Conservation (phyloP, 1,140 invertebrate genomes). For the Drosophila orena region DNA sequence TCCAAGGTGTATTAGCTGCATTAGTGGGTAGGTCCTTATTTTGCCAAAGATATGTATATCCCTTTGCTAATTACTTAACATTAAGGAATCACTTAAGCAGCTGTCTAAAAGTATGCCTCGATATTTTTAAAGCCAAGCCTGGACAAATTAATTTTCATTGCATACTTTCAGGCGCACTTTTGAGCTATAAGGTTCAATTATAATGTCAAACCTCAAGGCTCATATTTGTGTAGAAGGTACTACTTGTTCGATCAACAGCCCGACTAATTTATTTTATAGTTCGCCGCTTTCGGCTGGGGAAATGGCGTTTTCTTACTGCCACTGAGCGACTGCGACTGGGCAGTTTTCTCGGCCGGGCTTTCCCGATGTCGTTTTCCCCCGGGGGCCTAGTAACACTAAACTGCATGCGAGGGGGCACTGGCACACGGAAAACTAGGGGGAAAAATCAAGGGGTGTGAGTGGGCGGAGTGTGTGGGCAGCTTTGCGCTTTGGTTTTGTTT, state of each 20-base stretch:
- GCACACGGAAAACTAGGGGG: constrained; percentile 45
- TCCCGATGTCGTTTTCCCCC: constrained; percentile 29
- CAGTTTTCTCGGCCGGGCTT: constrained; percentile 51
- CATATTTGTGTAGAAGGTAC: constrained; percentile 8
- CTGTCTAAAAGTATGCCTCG: too few relatives aligned
- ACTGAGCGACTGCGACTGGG: constrained; percentile 37
- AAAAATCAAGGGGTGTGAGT: constrained; percentile 2
- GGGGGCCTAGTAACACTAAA: constrained; percentile 66
- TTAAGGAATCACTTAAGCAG: too few relatives aligned
- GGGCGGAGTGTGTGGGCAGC: constrained; percentile 40
- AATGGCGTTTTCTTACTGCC: constrained; percentile 65
- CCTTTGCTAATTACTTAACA: too few relatives aligned
- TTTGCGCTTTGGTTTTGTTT: constrained; percentile 72
- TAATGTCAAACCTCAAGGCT: too few relatives aligned
- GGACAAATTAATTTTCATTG: too few relatives aligned
- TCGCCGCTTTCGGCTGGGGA: constrained; percentile 45
- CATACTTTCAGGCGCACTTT: too few relatives aligned
- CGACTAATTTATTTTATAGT: constrained; percentile 58
- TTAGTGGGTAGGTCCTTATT: neutral
- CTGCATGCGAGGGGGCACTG: constrained; percentile 58
- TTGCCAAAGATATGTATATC: neutral
- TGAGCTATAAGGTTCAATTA: too few relatives aligned
- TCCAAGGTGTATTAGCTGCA: constrained; percentile 4
- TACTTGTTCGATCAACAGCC: neutral
- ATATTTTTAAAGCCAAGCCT: too few relatives aligned